Evolutionary conservation across 2,888 invertebrate species (phyloP).

Genomic region (Aproaerema taeniolella): DNA sequence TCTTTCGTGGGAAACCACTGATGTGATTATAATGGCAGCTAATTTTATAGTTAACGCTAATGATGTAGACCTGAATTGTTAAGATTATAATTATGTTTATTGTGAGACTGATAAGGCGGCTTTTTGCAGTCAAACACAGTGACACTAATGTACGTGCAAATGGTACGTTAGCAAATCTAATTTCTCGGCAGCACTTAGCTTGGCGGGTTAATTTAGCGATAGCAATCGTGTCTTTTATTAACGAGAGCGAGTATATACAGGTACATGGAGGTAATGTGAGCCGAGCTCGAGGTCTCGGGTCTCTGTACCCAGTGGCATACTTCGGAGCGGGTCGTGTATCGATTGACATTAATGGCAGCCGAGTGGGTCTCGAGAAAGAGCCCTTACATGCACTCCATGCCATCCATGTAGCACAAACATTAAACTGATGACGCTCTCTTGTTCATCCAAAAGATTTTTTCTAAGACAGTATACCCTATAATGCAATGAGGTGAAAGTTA

Average conservation of each 20-base stretch:
- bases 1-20: constrained; percentile 16
- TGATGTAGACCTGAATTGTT: constrained; percentile 15
- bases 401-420: constrained; percentile 15
- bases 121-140: constrained; percentile 8
- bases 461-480: constrained; percentile 52
- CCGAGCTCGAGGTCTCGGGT: constrained; percentile 19
- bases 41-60: constrained; percentile 21
- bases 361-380: constrained; percentile 34
- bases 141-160: constrained; percentile 7
- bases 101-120: constrained; percentile 12
- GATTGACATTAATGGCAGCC: constrained; percentile 45
- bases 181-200: constrained; percentile 8
- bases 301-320: constrained; percentile 34
- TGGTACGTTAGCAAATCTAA: constrained; percentile 4
- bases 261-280: constrained; percentile 6
- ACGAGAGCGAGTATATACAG: constrained; percentile 14
- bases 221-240: constrained; percentile 17
- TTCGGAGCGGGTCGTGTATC: constrained; percentile 35
- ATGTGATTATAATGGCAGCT: constrained; percentile 29
- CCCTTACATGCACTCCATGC: constrained; percentile 9
- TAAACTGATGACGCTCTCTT: constrained; percentile 33
- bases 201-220: constrained; percentile 15
- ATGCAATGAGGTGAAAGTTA: constrained; percentile 60
- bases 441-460: too few species aligned
- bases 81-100: constrained; percentile 18